phyloP scores from a whole-genome alignment of 1,140 invertebrate species.

The Drosophila bifasciata region DNA sequence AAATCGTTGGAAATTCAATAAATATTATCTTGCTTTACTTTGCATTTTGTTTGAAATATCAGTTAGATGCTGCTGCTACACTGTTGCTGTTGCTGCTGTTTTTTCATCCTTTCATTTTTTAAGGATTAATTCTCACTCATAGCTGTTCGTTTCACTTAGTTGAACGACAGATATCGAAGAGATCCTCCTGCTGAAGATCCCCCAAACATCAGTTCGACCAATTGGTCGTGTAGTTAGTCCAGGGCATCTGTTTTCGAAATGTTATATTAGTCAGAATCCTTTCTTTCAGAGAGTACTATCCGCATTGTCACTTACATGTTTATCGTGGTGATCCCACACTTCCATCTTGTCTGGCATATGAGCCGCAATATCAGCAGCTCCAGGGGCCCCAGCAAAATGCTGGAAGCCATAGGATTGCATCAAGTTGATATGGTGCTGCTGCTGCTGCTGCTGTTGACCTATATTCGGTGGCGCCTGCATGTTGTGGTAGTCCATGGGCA shows the following conservation, averaged over 20 bases:
- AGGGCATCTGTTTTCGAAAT: constrained; percentile 54
- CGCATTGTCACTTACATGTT: constrained; percentile 66
- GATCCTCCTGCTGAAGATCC: constrained; percentile 33
- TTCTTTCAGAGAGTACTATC: no score
- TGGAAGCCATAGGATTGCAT: constrained; percentile 77
- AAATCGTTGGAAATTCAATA: constrained; percentile 55
- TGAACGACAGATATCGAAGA: constrained; percentile 11
- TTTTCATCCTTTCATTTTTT: constrained; percentile 12
- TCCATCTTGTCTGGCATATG: constrained; percentile 81
- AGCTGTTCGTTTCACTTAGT: constrained; percentile 25
- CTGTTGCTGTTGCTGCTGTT: constrained; percentile 1
- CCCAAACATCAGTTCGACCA: constrained; percentile 77
- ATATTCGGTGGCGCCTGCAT: constrained; percentile 68
- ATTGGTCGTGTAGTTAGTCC: constrained; percentile 76
- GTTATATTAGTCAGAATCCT: background rate
- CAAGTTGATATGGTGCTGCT: constrained; percentile 67
- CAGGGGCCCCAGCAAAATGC: constrained; percentile 70
- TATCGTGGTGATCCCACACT: constrained; percentile 83
- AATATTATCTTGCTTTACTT: constrained; percentile 45
- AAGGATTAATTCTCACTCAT: constrained; percentile 3
- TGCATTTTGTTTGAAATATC: constrained; percentile 33
- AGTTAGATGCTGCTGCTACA: constrained; percentile 16
- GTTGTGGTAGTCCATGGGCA: constrained; percentile 81
- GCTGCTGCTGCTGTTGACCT: constrained; percentile 55
- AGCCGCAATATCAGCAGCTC: constrained; percentile 55